phyloP scores from a whole-genome alignment of 2,113 vertebrate species.

The Ctenomys sociabilis region DNA sequence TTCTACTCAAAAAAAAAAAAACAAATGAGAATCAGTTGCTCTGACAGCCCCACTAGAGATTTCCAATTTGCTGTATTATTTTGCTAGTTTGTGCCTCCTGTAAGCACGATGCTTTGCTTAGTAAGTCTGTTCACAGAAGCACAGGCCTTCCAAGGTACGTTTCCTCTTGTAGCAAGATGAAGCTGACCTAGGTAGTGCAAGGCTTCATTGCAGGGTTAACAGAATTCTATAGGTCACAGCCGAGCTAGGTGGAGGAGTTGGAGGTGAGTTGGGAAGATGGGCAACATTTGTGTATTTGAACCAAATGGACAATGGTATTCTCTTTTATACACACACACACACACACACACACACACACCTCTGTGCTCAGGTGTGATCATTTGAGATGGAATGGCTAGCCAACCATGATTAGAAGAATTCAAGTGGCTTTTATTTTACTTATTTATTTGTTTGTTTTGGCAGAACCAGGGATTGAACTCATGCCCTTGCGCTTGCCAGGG shows the following conservation, averaged over 20 bases:
- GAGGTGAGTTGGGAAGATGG: conserved; percentile 1
- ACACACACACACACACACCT: not conserved
- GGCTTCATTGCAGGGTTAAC: conserved; percentile 84
- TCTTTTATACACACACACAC: not conserved
- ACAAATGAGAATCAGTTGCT: conserved; percentile 60
- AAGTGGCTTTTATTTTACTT: not conserved
- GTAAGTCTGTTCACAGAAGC: conserved; percentile 79
- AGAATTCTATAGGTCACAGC: conserved; percentile 81
- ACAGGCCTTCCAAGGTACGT: conserved; percentile 69
- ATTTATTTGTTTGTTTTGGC: no score
- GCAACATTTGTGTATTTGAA: not conserved
- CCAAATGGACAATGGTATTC: not conserved
- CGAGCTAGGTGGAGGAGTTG: conserved; percentile 68
- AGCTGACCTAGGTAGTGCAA: conserved; percentile 83
- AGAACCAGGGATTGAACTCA: no score
- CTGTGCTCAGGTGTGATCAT: not conserved
- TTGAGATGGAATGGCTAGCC: not conserved
- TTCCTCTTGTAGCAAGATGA: conserved; percentile 74
- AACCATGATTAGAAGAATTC: not conserved
- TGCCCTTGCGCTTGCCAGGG: no score
- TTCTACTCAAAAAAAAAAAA: no score
- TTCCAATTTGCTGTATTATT: conserved; percentile 79
- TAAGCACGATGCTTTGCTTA: conserved; percentile 77
- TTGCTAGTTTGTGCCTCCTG: conserved; percentile 66
- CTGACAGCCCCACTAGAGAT: conserved; percentile 73